phyloP scores from a whole-genome alignment of 2,113 vertebrate genomes.

The Cromileptes altivelis region DNA sequence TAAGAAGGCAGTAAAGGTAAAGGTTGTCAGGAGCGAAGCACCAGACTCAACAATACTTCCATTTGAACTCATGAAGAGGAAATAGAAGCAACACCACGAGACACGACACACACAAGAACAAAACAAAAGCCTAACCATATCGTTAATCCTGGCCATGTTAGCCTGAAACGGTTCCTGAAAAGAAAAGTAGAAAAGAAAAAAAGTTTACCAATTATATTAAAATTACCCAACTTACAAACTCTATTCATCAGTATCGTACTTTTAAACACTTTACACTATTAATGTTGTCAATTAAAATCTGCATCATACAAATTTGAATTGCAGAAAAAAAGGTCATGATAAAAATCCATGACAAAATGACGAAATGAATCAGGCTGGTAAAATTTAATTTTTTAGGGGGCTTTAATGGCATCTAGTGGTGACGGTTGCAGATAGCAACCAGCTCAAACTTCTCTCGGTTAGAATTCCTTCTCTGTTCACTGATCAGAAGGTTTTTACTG shows the following conservation, averaged over 20 bases:
- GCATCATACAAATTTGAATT: constrained; percentile 70
- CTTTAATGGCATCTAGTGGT: no score
- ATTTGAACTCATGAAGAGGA: constrained; percentile 86
- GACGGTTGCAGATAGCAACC: no score
- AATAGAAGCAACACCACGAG: constrained; percentile 86
- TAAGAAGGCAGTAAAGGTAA: constrained; percentile 70
- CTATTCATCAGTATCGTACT: constrained; percentile 73
- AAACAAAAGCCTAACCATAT: constrained; percentile 86
- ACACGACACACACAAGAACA: constrained; percentile 85
- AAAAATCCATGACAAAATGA: constrained; percentile 56
- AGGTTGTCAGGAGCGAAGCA: constrained; percentile 69
- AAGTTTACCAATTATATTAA: constrained; percentile 84
- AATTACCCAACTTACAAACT: constrained; percentile 79
- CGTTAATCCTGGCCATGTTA: constrained; percentile 86
- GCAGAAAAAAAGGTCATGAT: constrained; percentile 64
- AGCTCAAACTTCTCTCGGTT: no score
- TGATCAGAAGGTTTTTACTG: no score
- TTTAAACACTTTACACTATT: constrained; percentile 65
- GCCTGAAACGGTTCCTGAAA: constrained; percentile 86
- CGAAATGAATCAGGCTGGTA: constrained; percentile 11
- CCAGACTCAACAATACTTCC: constrained; percentile 82
- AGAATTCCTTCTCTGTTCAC: no score
- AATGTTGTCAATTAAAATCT: constrained; percentile 65
- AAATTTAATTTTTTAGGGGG: constrained; percentile 10
- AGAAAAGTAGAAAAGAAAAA: constrained; percentile 86